Percentiles rank a stretch among this genome's conserved stretches.
These are phyloP conservation scores for Chrysodeixis includens DNA, from an alignment of 2,888 invertebrate species.

Conservation along the genomic window DNA sequence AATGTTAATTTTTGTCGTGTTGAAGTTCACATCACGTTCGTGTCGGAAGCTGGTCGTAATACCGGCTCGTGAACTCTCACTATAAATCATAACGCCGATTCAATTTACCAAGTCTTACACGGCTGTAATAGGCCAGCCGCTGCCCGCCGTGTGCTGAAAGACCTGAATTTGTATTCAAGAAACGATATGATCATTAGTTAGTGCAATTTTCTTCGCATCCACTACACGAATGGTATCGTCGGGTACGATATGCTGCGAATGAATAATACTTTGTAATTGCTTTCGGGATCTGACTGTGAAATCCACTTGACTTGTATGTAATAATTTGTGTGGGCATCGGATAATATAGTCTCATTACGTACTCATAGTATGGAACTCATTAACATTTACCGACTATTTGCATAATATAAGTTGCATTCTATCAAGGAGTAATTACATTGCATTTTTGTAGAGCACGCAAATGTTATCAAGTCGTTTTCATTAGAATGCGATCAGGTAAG, in stretches of 20 bases:
- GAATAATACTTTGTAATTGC: constrained; percentile 83
- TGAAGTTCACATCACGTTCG: constrained; percentile 82
- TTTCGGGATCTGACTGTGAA: constrained; percentile 74
- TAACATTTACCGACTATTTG: constrained; percentile 64
- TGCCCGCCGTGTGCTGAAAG: constrained; percentile 79
- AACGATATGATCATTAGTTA: constrained; percentile 87
- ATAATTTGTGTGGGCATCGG: constrained; percentile 70
- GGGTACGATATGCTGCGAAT: constrained; percentile 74
- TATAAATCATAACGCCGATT: constrained; percentile 87
- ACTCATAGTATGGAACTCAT: constrained; percentile 62
- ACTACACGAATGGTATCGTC: constrained; percentile 78
- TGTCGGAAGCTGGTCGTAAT: constrained; percentile 80
- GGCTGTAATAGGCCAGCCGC: constrained; percentile 78
- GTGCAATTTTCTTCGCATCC: constrained; percentile 86
- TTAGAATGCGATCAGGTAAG: constrained; percentile 69
- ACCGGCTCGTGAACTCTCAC: constrained; percentile 80
- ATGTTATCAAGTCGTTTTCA: constrained; percentile 65
- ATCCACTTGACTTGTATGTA: constrained; percentile 70
- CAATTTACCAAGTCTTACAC: constrained; percentile 85
- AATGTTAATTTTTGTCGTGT: constrained; percentile 60
- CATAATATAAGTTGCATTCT: constrained; percentile 65
- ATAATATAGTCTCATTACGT: constrained; percentile 71
- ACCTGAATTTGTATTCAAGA: constrained; percentile 86
- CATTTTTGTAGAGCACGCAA: constrained; percentile 57
- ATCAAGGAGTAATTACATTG: constrained; percentile 60